Evolutionary conservation across 2,797 vertebrate genomes (phyloP), one percentile per base, ranked within the genome.

Genomic region (Yasuhikotakia modesta): DNA sequence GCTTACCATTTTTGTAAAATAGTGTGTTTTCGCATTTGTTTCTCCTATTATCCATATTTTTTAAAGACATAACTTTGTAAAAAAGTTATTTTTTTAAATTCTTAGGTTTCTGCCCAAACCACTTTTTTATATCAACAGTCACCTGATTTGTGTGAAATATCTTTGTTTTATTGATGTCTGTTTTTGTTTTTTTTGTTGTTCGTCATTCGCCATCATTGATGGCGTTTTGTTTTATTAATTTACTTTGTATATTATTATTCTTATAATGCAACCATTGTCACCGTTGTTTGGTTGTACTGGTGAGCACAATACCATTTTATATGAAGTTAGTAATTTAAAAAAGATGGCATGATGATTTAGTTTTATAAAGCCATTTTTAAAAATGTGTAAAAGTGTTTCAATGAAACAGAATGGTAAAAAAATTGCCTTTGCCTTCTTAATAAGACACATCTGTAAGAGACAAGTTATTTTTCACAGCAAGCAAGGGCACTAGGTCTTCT

Each of bases 311-410:
- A 14, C 14, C 13, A 27, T 52, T 39, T 78, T 78, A 78, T 70
- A 78, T 78, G 76, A 78, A 70, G 67, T 70, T 68, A 60, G 50
- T 61, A 55, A 39, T 27, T 60, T 57, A 61, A 57, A 50, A n/a
- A 73, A 61, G 39, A 57, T 60, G 65, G 24, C 64, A 50, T 52
- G 27, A 61, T 61, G 19, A 46, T 61, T 68, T 77, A 45, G 63
- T 17, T 30, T 67, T 67, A 45, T 22, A 45, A 19, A 57, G 45
- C 63, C 46, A 8, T 65, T 53, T 43, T 27, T 14, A 14, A 43
- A 43, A 43, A 14, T 57, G 32, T 57, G 35, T 35, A 45, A 63
- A 16, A 53, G 13, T 12, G 0, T 74, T 76, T 48, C n/a, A 69
- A 32, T 67, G 65, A 76, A 76, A 58, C 22, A 1, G 21, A 57